phyloP scores from a whole-genome alignment of 2,113 vertebrate genomes.

The Herpetotheres cachinnans region DNA sequence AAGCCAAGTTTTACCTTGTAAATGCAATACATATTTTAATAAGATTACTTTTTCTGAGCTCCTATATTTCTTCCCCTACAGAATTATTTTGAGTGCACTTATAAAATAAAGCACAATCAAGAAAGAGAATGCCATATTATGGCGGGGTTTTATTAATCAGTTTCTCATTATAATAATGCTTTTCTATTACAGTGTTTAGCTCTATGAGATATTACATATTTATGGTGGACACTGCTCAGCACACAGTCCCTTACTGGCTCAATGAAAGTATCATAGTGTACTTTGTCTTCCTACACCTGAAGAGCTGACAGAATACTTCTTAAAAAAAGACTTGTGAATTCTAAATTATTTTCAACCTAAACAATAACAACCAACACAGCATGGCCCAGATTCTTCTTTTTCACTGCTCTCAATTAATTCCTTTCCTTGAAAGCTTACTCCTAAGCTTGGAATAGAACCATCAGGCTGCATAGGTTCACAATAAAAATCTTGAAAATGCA shows the following conservation, averaged over 20 bases:
- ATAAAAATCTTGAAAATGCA: neutral
- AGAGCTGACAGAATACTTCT: neutral
- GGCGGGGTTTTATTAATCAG: neutral
- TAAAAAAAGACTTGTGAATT: neutral
- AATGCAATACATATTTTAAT: neutral
- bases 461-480: neutral
- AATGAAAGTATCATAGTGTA: neutral
- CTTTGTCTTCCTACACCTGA: neutral
- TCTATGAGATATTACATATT: neutral
- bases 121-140: neutral
- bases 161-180: neutral
- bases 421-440: neutral
- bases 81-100: neutral
- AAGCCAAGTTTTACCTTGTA: neutral
- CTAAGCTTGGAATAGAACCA: neutral
- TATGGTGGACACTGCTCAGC: neutral
- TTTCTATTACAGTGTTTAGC: neutral
- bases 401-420: neutral
- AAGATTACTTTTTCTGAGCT: neutral
- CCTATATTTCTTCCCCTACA: neutral
- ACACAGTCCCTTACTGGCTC: neutral
- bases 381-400: neutral
- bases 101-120: neutral
- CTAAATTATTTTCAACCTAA: neutral
- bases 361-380: neutral